phyloP scores from a whole-genome alignment of 2,113 vertebrate genomes.

The Falco punctatus region DNA sequence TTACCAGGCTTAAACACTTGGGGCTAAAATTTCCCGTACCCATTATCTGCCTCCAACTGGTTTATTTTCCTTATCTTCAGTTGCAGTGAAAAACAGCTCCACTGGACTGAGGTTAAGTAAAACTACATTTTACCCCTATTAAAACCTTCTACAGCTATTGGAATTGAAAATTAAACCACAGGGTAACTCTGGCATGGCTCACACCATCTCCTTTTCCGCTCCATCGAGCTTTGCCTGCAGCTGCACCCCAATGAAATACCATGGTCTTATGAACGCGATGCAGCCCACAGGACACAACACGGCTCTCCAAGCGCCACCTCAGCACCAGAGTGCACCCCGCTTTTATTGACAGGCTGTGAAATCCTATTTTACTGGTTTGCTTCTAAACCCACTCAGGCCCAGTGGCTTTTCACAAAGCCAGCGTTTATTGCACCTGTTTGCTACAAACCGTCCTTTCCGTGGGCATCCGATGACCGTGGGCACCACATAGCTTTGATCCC shows the following conservation, averaged over 20 bases:
- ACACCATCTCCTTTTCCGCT: background rate
- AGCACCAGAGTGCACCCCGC: background rate
- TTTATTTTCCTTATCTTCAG: background rate
- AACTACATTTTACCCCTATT: background rate
- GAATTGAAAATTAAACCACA: background rate
- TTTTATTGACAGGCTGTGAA: background rate
- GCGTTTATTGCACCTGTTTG: background rate
- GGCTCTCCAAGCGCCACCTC: background rate
- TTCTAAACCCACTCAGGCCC: background rate
- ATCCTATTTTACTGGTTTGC: background rate
- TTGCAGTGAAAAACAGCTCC: background rate
- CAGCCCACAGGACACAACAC: accelerated
- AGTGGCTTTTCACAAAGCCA: background rate
- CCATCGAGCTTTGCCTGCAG: background rate
- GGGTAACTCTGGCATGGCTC: background rate
- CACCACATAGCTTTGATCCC: background rate
- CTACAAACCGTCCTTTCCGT: background rate
- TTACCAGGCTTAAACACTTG: background rate
- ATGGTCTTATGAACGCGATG: background rate
- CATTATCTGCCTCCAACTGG: background rate
- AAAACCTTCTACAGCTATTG: background rate
- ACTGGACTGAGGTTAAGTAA: background rate
- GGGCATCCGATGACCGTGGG: background rate
- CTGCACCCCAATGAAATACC: background rate
- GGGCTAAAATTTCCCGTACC: background rate